Conservation (phyloP, 2,888 invertebrate genomes). For the Brenthis ino region DNA sequence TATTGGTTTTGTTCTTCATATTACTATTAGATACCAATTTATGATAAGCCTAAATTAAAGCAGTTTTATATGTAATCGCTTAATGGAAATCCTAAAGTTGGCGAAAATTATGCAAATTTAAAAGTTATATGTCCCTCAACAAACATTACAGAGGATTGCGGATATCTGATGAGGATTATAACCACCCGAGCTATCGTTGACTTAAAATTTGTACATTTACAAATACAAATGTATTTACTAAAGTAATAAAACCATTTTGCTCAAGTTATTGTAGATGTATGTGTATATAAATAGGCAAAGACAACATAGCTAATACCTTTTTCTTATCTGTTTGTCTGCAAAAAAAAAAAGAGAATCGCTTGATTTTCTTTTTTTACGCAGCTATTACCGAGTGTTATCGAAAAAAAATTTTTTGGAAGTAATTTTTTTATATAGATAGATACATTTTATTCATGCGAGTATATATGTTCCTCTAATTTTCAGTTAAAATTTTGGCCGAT, state of each 20-base stretch:
- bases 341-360: too few species aligned
- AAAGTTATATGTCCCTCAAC: constrained; percentile 20
- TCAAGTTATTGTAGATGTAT: background rate
- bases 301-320: background rate
- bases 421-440: too few species aligned
- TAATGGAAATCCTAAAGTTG: background rate
- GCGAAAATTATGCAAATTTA: constrained; percentile 22
- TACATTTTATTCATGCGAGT: too few species aligned
- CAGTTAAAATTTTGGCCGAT: too few species aligned
- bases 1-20: background rate
- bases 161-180: constrained; percentile 18
- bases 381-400: too few species aligned
- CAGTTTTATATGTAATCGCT: background rate
- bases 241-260: background rate
- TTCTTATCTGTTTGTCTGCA: too few species aligned
- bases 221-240: constrained; percentile 3
- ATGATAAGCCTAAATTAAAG: background rate
- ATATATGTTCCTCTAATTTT: too few species aligned
- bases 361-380: too few species aligned
- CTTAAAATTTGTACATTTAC: constrained; percentile 7
- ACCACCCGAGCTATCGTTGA: constrained; percentile 4
- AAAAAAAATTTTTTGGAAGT: too few species aligned
- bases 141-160: constrained; percentile 15
- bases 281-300: background rate
- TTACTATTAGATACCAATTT: background rate